Evolutionary conservation across 2,888 invertebrate species (phyloP), one percentile per base, ranked within the genome.

Genomic region (Branchinecta sandiegonensis): DNA sequence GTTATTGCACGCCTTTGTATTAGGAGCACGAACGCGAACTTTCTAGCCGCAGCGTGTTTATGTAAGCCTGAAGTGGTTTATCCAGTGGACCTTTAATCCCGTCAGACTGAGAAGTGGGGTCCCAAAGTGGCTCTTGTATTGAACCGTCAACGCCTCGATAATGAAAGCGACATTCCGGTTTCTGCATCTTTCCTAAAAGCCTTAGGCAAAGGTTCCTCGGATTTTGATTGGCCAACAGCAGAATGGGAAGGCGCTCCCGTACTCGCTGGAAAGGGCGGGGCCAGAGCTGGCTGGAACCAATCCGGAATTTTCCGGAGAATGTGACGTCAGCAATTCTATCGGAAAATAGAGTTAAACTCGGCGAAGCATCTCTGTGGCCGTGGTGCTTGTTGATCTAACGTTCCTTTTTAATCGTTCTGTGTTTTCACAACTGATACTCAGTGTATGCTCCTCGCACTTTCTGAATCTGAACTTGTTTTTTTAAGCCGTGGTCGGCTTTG

Each of bases 271-370:
- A 8, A 56, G 17, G 56, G 56, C 56, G 56, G 56, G 17, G 9
- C 56, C 56, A 8, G n/a, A 10, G 17, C n/a, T 56, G 17, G 17
- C n/a, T 14, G 17, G 56, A 56, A 17, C 56, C 56, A 56, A 56
- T 56, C n/a, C n/a, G 56, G 17, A 10, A 56, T 56, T 56, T 56
- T 17, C 17, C 17, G 56, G 56, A 56, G 17, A 56, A 14, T n/a
- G 17, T 56, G 56, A 56, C 56, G 56, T 17, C n/a, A 17, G 14
- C 56, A 8, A 14, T 56, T 56, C 56, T 56, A 56, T 56, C 17
- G 56, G 56, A 56, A 56, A 56, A 56, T 56, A 56, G 56, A 56
- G 56, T 56, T 56, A 56, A 56, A 56, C 56, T 56, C 56, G 17
- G 56, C 56, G 56, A 56, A 14, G 56, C 56, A 17, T 56, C 56